Conservation (phyloP, 1,140 invertebrate species). For the Rhynchophorus ferrugineus region DNA sequence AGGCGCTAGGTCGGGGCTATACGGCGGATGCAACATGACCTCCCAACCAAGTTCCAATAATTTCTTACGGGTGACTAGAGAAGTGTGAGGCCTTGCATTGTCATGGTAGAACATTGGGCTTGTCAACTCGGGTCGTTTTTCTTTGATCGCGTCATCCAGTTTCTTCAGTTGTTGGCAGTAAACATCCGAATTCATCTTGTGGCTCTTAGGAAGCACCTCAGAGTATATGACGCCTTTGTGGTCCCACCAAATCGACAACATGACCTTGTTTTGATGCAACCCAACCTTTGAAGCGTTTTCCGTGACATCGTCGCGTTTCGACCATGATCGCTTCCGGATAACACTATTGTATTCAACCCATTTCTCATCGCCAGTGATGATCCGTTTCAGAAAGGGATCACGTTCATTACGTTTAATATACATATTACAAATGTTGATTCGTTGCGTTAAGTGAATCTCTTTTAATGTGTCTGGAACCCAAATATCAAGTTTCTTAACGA, state of each 20-base stretch:
- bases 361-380: constrained; percentile 14
- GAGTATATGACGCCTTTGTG: constrained; percentile 26
- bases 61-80: constrained; percentile 35
- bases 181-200: constrained; percentile 26
- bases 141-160: no score
- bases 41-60: constrained; percentile 34
- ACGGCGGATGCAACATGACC: constrained; percentile 5
- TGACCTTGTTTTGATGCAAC: constrained; percentile 21
- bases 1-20: constrained; percentile 13
- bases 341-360: constrained; percentile 7
- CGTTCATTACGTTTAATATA: constrained; percentile 1
- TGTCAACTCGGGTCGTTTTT: not conserved
- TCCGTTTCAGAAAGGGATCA: constrained; percentile 7
- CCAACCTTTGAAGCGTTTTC: no score
- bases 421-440: constrained; percentile 5
- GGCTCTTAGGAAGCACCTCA: constrained; percentile 22
- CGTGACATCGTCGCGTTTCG: no score
- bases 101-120: constrained; percentile 30
- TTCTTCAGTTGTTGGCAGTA: no score
- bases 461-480: no score
- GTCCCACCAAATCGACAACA: constrained; percentile 29
- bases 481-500: no score
- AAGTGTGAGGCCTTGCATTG: no score
- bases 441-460: not conserved
- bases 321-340: not conserved